A percentile compares a stretch with the other conserved stretches of the same genome.
Evolutionary conservation across 1,140 invertebrate species (phyloP).

Genomic region (Thaumetopoea pityocampa): DNA sequence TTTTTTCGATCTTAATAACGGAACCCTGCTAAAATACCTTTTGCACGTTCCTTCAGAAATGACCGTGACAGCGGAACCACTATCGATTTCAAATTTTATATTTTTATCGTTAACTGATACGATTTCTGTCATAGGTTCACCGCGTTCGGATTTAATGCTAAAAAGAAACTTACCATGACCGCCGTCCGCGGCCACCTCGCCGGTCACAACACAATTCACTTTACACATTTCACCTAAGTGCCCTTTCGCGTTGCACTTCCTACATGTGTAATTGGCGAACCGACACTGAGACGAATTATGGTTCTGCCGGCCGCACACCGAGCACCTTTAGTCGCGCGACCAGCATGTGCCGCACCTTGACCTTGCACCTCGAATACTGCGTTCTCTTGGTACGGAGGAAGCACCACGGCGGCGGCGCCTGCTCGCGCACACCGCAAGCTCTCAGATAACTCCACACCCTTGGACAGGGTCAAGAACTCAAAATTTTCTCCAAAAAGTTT

Average conservation of each 20-base stretch:
- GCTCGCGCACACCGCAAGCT: too few species aligned
- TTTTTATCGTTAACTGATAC: conserved; percentile 10
- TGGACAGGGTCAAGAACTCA: too few species aligned
- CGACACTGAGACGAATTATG: conserved; percentile 12
- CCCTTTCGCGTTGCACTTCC: conserved; percentile 14
- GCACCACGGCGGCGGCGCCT: too few species aligned
- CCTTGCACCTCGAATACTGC: too few species aligned
- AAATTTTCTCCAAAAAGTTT: too few species aligned
- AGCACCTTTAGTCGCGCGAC: conserved; percentile 8
- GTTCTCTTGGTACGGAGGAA: too few species aligned
- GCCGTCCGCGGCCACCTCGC: too few species aligned
- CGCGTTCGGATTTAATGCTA: too few species aligned
- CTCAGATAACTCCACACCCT: too few species aligned
- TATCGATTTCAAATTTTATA: conserved; percentile 27
- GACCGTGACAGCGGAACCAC: conserved; percentile 23
- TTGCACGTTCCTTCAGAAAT: conserved; percentile 17
- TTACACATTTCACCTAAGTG: conserved; percentile 11
- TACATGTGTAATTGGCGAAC: conserved; percentile 16
- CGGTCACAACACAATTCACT: too few species aligned
- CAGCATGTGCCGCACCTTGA: too few species aligned
- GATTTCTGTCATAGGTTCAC: conserved; percentile 17
- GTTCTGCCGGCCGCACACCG: conserved; percentile 2
- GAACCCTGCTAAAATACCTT: conserved; percentile 13
- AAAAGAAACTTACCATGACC: too few species aligned
- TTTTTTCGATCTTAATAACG: conserved; percentile 13